These are phyloP conservation scores for Candidula unifasciata DNA, from an alignment of 2,888 invertebrate species.

Conservation along the genomic window DNA sequence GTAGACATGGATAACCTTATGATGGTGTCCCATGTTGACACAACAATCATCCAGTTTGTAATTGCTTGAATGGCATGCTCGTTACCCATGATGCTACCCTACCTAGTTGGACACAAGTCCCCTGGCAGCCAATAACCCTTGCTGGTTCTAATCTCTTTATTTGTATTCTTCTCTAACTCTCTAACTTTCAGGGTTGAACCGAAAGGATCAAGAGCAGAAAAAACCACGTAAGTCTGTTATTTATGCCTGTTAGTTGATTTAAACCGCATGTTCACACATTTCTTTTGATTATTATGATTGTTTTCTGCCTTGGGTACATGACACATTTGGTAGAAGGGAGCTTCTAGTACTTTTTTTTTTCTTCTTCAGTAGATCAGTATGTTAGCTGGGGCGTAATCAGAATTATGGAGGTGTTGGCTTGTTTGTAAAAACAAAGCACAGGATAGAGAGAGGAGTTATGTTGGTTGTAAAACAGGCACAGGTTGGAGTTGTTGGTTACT, in stretches of 20 bases:
- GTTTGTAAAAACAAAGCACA: no score
- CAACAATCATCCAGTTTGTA: no score
- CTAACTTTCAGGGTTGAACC: slow-evolving; percentile 64
- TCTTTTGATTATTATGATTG: background rate
- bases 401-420: background rate
- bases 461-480: no score
- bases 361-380: background rate
- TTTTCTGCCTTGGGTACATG: slow-evolving; percentile 15
- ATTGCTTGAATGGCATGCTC: no score
- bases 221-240: slow-evolving; percentile 66
- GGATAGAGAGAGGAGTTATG: no score
- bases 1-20: no score
- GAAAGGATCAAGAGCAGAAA: slow-evolving; percentile 64
- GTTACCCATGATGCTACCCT: no score
- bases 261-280: slow-evolving; percentile 14
- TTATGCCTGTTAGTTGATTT: slow-evolving; percentile 16
- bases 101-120: no score
- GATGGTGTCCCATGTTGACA: no score
- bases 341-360: slow-evolving; percentile 22
- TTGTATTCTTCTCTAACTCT: slow-evolving; percentile 60
- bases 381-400: background rate
- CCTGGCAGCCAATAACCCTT: background rate
- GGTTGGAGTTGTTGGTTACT: no score
- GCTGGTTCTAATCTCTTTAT: slow-evolving; percentile 53
- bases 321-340: background rate